phyloP scores from a whole-genome alignment of 1,140 invertebrate genomes.

The Cataglyphis hispanica region DNA sequence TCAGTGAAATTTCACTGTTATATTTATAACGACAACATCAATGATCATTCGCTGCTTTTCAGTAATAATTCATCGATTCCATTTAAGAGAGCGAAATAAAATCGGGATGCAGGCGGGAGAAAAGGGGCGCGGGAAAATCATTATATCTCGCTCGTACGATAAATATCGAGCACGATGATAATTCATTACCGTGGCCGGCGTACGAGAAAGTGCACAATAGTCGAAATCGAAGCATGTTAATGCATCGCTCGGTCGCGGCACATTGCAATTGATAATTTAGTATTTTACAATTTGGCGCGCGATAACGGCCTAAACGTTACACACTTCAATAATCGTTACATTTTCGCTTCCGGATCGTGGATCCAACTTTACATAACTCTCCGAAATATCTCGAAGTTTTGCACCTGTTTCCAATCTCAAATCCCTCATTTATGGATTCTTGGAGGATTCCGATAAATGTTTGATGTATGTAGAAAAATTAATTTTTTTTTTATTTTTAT shows the following conservation, averaged over 20 bases:
- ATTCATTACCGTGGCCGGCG: constrained; percentile 34
- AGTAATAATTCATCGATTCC: not conserved
- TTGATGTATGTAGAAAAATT: too few species aligned
- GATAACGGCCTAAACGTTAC: constrained; percentile 43
- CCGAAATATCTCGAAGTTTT: too few species aligned
- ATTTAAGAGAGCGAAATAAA: constrained; percentile 3
- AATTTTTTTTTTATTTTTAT: not conserved
- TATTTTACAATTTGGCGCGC: constrained; percentile 48
- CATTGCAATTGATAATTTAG: constrained; percentile 57
- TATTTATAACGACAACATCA: too few species aligned
- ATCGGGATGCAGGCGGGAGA: not conserved
- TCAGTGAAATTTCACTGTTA: too few species aligned
- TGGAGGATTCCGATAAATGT: too few species aligned
- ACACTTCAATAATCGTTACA: constrained; percentile 43
- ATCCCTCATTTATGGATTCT: too few species aligned
- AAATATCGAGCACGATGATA: constrained; percentile 43
- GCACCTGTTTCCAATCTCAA: too few species aligned
- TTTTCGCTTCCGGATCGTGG: constrained; percentile 37
- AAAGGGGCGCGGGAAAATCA: constrained; percentile 21
- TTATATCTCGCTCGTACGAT: constrained; percentile 12
- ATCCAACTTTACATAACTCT: not conserved
- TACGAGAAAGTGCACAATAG: constrained; percentile 55
- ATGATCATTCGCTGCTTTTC: too few species aligned
- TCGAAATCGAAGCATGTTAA: constrained; percentile 56
- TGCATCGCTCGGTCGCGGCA: constrained; percentile 16